These are phyloP conservation scores for Metacarcinus magister DNA, from an alignment of 2,888 invertebrate genomes.

Conservation along the genomic window DNA sequence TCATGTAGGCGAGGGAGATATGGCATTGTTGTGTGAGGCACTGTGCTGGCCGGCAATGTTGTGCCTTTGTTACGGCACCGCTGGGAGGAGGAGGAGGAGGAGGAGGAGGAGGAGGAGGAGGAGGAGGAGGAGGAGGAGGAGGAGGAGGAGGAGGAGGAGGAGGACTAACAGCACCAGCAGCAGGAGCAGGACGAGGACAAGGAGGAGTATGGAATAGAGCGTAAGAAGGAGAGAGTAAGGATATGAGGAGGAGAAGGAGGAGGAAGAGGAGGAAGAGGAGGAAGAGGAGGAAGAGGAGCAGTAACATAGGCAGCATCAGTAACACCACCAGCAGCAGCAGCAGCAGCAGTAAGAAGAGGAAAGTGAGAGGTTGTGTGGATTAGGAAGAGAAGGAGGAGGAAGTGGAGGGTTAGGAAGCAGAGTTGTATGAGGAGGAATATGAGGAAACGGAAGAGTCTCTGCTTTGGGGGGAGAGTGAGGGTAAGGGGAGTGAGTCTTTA, in stretches of 20 bases:
- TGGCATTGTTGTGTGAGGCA: conserved; percentile 65
- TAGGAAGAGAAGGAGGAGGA: neutral
- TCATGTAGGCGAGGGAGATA: conserved; percentile 61
- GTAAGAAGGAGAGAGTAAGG: neutral
- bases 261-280: conserved; percentile 5
- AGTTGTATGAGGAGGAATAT: neutral
- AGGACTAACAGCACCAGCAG: conserved; percentile 22
- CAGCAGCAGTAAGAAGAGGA: conserved; percentile 43
- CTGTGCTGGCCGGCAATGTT: conserved; percentile 47
- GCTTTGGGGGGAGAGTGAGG: neutral
- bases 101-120: neutral
- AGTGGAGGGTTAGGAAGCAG: neutral
- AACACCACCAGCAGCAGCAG: neutral
- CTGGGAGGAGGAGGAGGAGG: conserved; percentile 48
- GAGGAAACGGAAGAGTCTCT: neutral
- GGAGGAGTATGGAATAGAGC: neutral
- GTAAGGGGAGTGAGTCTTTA: neutral
- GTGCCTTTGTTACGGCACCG: conserved; percentile 50
- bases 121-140: neutral
- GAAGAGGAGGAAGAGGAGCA: neutral
- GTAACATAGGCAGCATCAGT: neutral
- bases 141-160: conserved; percentile 28
- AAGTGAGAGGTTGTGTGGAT: neutral
- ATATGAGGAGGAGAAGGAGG: conserved; percentile 46
- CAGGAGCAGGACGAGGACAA: neutral